These are phyloP conservation scores for Leiothrix lutea DNA, from an alignment of 2,113 vertebrate species.

Conservation along the genomic window DNA sequence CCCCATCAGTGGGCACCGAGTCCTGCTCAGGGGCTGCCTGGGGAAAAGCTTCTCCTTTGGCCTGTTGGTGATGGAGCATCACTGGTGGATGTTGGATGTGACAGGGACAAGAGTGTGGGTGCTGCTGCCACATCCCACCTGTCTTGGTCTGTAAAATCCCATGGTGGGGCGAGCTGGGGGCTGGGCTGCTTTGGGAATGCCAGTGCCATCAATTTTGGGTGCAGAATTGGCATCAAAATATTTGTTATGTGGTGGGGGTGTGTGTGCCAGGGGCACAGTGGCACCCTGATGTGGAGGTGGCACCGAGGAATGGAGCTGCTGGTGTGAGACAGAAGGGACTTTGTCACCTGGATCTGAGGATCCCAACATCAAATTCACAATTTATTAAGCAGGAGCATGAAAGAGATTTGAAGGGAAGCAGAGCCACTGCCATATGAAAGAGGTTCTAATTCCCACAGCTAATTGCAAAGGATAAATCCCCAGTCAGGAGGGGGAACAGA, in stretches of 20 bases:
- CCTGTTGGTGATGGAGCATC: rapidly evolving
- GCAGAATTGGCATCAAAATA: neutral
- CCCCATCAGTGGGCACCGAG: neutral
- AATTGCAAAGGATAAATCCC: conserved; percentile 1
- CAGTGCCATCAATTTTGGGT: neutral
- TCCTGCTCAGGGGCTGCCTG: neutral
- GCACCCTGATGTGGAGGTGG: neutral
- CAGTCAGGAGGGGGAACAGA: neutral
- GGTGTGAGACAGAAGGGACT: neutral
- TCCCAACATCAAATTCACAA: neutral
- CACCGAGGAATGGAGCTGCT: neutral
- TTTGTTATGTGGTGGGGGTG: rapidly evolving
- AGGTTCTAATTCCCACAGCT: neutral
- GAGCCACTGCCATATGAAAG: neutral
- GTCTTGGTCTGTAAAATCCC: neutral
- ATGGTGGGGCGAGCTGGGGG: rapidly evolving
- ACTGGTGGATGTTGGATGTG: rapidly evolving
- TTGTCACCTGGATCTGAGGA: neutral
- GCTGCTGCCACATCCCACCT: rapidly evolving
- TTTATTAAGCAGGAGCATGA: neutral
- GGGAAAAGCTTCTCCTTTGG: neutral
- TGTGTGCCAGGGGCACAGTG: neutral
- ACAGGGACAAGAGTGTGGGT: neutral
- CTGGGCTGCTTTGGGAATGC: neutral
- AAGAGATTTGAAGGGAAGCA: neutral